Base-by-base conservation (phyloP, 2,113 vertebrate genomes). In the Colaptes auratus region DNA sequence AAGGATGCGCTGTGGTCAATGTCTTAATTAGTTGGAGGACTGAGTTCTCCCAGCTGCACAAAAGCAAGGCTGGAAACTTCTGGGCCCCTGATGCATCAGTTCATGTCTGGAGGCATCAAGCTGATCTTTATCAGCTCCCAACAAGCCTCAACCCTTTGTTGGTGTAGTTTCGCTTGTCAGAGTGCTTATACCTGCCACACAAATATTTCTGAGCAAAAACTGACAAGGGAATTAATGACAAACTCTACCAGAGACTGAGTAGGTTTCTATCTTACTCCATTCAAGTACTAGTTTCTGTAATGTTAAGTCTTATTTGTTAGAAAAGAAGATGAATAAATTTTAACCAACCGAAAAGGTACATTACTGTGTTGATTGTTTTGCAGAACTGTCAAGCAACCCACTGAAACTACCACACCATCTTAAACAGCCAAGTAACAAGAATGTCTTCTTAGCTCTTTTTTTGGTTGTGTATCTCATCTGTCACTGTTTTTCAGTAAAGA, bases 131-230 rank as follows among this genome's bases (percentile, higher is more conserved):
- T 44, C 42, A 44, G 42, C 15, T 44, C 42, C 42, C 42, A 44
- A 15, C 15, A 44, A 44, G 15, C 42, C 42, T 44, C 42, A 44
- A 14, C 42, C 42, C 42, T 44, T 44, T 44, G 42, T 44, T 44
- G 42, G 42, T 44, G 42, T 44, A 44, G 15, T 44, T 44, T 44
- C 15, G 42, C 42, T 44, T 44, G 42, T 15, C 42, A 44, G 42
- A 44, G 42, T 44, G 42, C 42, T 44, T 44, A 15, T 44, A 44
- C 42, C 42, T 44, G 42, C 42, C 42, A 44, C 42, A 44, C 42
- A 66, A 84, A 73, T 64, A 82, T 70, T 94, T 95, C 67, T 64
- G 17, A 66, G 59, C 19, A 69, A 82, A 89, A 89, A 61, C 59
- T 46, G 59, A 24, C 59, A 56, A 0, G 0, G 63, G 14, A 11